phyloP scores from a whole-genome alignment of 2,113 vertebrate species.

The Pyrgilauda ruficollis region DNA sequence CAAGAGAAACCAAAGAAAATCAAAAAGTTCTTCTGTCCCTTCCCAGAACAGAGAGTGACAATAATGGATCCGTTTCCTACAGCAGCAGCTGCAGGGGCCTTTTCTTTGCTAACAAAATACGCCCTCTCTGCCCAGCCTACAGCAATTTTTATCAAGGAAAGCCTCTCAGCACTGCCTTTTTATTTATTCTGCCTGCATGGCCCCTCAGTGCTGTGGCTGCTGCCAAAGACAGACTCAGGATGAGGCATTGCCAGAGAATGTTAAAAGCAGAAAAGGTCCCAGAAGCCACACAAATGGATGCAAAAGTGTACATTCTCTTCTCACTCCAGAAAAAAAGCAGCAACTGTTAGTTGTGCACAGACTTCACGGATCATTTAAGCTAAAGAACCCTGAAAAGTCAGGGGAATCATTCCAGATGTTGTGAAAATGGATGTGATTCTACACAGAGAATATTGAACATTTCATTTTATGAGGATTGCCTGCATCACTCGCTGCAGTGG shows the following conservation, averaged over 20 bases:
- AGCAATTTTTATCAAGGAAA: conserved; percentile 23
- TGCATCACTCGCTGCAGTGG: background rate
- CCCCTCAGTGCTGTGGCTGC: background rate
- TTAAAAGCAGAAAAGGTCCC: conserved; percentile 34
- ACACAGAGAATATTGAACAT: background rate
- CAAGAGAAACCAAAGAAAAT: conserved; percentile 18
- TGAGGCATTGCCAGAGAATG: background rate
- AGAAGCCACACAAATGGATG: background rate
- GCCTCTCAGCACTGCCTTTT: background rate
- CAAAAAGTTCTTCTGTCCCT: background rate
- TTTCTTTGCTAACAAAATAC: conserved; percentile 5
- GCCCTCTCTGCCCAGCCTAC: background rate
- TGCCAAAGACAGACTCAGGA: background rate
- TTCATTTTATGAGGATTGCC: background rate
- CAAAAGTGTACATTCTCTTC: background rate
- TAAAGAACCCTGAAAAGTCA: conserved; percentile 2
- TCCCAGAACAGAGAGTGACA: background rate
- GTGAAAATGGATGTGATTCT: background rate
- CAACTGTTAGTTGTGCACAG: background rate
- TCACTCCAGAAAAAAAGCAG: background rate
- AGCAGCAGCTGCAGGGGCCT: background rate
- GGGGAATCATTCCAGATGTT: background rate
- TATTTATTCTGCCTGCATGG: conserved; percentile 40
- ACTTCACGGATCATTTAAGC: background rate
- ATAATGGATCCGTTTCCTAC: background rate